These are phyloP conservation scores for Branchellion lobata DNA, from an alignment of 2,888 invertebrate genomes.

Conservation along the genomic window DNA sequence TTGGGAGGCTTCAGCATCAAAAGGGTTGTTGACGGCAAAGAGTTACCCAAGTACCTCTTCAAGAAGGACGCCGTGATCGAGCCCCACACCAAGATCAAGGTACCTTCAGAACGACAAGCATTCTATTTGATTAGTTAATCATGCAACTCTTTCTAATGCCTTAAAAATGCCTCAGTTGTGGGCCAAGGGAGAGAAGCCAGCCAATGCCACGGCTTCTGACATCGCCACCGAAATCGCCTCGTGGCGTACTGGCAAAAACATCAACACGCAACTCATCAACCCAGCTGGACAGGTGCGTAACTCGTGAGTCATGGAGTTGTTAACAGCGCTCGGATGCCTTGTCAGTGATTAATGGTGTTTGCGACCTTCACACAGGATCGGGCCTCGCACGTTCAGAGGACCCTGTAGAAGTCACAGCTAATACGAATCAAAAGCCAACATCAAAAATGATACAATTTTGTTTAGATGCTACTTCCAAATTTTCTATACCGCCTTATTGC, in stretches of 20 bases:
- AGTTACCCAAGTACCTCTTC: constrained; percentile 38
- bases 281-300: constrained; percentile 62
- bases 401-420: background rate
- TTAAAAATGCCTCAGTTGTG: constrained; percentile 40
- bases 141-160: background rate
- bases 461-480: background rate
- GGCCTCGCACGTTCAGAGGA: constrained; percentile 39
- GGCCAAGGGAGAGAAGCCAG: constrained; percentile 43
- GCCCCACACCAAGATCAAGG: constrained; percentile 48
- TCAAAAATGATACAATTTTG: background rate
- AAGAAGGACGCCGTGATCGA: constrained; percentile 41
- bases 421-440: background rate
- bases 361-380: constrained; percentile 8
- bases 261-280: constrained; percentile 64
- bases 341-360: background rate
- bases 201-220: constrained; percentile 47
- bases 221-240: constrained; percentile 47
- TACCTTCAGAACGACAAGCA: constrained; percentile 2
- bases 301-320: background rate
- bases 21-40: constrained; percentile 47
- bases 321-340: background rate
- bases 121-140: background rate
- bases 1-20: constrained; percentile 47
- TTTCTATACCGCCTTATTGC: background rate
- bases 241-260: constrained; percentile 64